Percentiles rank a stretch among this genome's conserved stretches.
Evolutionary conservation across 23 tunicate species (phyloP).

Genomic region (Phallusia fumigata): DNA sequence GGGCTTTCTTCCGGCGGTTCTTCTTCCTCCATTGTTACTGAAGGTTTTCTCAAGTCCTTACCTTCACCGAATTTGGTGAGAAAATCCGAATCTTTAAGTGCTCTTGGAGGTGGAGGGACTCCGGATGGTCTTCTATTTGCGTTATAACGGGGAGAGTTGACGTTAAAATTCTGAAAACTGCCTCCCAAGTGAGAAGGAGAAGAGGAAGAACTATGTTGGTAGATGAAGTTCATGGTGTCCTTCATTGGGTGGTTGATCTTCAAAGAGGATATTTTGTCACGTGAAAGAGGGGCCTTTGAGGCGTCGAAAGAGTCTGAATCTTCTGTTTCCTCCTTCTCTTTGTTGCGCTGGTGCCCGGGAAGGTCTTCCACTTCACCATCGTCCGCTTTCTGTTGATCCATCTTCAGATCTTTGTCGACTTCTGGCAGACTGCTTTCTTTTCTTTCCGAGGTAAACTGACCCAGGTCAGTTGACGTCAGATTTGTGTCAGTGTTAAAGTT

Average conservation of each 20-base stretch:
- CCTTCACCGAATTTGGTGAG: conserved; percentile 21
- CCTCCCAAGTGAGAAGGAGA: conserved; percentile 38
- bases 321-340: conserved; percentile 11
- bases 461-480: not conserved
- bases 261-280: conserved; percentile 18
- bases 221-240: conserved; percentile 68
- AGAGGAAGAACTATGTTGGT: conserved; percentile 40
- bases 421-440: conserved; percentile 9
- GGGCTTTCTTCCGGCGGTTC: not conserved
- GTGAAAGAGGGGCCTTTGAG: not conserved
- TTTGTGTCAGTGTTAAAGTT: not conserved
- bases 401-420: conserved; percentile 4
- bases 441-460: not conserved
- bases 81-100: conserved; percentile 46
- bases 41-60: not conserved
- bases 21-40: not conserved
- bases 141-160: conserved; percentile 14
- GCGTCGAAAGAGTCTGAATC: conserved; percentile 11
- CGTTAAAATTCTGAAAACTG: conserved; percentile 23
- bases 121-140: conserved; percentile 63
- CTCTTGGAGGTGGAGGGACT: conserved; percentile 75
- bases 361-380: conserved; percentile 5
- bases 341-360: not conserved
- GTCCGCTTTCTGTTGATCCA: conserved; percentile 2
- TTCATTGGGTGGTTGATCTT: conserved; percentile 54